Evolutionary conservation across 2,888 invertebrate genomes (phyloP).

Genomic region (Lycocerus yunnanus): DNA sequence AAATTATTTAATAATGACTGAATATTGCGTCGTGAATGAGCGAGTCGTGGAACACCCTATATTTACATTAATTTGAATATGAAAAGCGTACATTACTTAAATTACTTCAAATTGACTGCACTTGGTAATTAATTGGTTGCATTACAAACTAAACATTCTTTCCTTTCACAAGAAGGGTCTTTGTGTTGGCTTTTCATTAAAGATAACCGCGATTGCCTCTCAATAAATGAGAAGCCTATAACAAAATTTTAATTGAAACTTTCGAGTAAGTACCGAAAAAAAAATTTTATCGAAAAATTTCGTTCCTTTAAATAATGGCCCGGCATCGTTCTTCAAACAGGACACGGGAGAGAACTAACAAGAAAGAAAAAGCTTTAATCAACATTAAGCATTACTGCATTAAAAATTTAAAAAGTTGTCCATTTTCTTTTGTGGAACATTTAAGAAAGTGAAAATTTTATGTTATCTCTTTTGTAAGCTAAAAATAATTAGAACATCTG

Average conservation of each 20-base stretch:
- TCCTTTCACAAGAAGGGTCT: background rate
- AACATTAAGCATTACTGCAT: background rate
- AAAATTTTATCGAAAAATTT: background rate
- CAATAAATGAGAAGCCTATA: background rate
- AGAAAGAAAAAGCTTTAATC: background rate
- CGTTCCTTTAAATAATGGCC: background rate
- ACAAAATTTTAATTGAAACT: background rate
- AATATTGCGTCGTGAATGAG: too few relatives aligned
- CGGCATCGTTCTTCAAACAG: background rate
- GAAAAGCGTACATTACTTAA: background rate
- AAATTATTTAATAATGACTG: too few relatives aligned
- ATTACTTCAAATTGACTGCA: background rate
- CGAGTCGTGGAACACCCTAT: too few relatives aligned
- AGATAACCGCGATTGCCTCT: background rate
- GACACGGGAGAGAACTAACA: background rate
- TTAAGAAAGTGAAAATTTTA: background rate
- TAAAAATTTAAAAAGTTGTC: background rate
- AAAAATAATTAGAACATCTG: constrained; percentile 1
- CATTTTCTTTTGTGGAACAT: background rate
- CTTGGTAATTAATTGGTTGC: background rate
- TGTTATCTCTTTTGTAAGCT: background rate
- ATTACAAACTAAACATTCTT: background rate
- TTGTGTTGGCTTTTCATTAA: background rate
- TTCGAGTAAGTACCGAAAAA: background rate
- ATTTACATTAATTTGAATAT: background rate